Evolutionary conservation across 1,140 invertebrate species (phyloP), one percentile per base, ranked within the genome.

Genomic region (Caerostris extrusa): DNA sequence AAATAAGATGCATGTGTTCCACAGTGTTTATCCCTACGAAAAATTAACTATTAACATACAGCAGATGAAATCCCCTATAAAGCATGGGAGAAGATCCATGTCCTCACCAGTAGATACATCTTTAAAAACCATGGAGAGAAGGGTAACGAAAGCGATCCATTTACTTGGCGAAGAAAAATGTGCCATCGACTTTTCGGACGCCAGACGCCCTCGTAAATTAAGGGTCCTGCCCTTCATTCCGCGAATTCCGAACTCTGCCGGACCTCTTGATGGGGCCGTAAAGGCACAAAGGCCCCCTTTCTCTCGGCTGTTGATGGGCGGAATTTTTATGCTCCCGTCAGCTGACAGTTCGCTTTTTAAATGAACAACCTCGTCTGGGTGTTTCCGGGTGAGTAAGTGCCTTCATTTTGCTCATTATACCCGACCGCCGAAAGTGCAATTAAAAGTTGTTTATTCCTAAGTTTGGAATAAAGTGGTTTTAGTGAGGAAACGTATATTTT

Each of bases 251-350:
- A 10, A 10, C 7, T 87, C 61, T 58, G 83, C 19, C 56, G 53
- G 19, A n/a, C 4, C 12, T 14, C n/a, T 61, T 58, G 60, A 58
- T 50, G 10, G 57, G 34, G n/a, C 19, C 14, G 12, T 87, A 60
- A 50, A 34, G 60, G 2, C 34, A 34, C 57, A 50, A 10, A 58
- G 61, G 12, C 34, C 5, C 55, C 14, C 64, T 71, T 91, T 69
- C 53, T 71, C 56, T 55, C 12, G 53, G 34, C 53, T 91, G 86
- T 94, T 58, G 67, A 12, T 95, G 95, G 53, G 14, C 50, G 60
- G 85, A 50, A 60, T 58, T 60, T 87, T 60, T 87, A 60, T 60
- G 19, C 50, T n/a, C 57, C 19, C 6, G 50, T 58, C 67, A 50
- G 7, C 53, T 34, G 34, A 34, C 34, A 34, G 34, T 19, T 3